These are phyloP conservation scores for Chloroclystis v-ata DNA, from an alignment of 2,888 invertebrate species.

Conservation along the genomic window DNA sequence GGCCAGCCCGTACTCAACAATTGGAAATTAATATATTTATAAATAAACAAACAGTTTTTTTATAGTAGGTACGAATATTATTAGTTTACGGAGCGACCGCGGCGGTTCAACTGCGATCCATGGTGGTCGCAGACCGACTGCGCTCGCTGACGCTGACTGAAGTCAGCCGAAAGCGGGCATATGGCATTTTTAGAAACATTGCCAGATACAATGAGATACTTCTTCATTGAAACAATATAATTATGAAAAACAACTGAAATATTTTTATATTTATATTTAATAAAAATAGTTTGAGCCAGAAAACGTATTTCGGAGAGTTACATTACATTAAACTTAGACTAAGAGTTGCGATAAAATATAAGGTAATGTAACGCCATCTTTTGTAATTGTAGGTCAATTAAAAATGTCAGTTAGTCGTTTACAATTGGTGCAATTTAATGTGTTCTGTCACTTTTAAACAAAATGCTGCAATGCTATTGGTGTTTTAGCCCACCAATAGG, in stretches of 20 bases:
- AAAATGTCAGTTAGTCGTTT: slow-evolving; percentile 1
- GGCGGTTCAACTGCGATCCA: slow-evolving; percentile 65
- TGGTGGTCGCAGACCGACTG: slow-evolving; percentile 68
- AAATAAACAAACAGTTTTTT: slow-evolving; percentile 22
- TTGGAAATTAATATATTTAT: slow-evolving; percentile 49
- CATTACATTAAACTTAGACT: too few species aligned
- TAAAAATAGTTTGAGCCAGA: too few species aligned
- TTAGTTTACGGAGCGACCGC: slow-evolving; percentile 45
- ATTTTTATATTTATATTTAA: too few species aligned
- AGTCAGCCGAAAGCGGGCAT: slow-evolving; percentile 47
- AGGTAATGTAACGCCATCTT: slow-evolving; percentile 13
- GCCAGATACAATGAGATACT: slow-evolving; percentile 9
- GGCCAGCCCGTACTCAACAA: slow-evolving; percentile 40
- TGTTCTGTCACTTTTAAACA: too few species aligned
- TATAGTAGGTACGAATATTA: slow-evolving; percentile 38
- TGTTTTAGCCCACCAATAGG: not conserved
- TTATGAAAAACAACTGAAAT: too few species aligned
- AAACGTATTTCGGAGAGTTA: too few species aligned
- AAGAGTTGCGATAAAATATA: not conserved
- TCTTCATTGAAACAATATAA: too few species aligned
- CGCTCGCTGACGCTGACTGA: slow-evolving; percentile 37
- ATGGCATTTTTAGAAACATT: slow-evolving; percentile 20
- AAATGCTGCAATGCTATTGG: slow-evolving; percentile 11
- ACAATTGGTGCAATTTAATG: slow-evolving; percentile 1
- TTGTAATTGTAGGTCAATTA: not conserved